Conservation (phyloP, 2,888 invertebrate genomes). For the Lobophora halterata region DNA sequence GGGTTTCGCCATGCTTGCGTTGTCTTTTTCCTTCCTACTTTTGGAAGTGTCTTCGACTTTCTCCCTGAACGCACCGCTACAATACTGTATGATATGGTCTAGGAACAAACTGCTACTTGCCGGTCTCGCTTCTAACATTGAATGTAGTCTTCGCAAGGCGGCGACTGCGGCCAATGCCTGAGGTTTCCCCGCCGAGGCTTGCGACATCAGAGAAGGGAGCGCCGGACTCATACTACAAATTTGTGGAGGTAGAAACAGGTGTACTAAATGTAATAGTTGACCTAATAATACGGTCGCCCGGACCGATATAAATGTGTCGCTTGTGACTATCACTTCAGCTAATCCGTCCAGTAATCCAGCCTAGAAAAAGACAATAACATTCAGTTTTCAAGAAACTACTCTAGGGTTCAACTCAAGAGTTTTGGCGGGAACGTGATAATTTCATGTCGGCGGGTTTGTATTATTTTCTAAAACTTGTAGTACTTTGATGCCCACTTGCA, state of each 20-base stretch:
- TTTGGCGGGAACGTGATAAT: too few species aligned
- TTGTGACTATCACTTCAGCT: slow-evolving; percentile 94
- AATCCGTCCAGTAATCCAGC: slow-evolving; percentile 93
- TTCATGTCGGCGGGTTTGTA: too few species aligned
- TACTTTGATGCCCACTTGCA: too few species aligned
- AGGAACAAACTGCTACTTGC: slow-evolving; percentile 91
- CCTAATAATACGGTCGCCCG: slow-evolving; percentile 94
- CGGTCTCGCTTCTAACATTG: slow-evolving; percentile 89
- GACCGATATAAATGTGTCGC: slow-evolving; percentile 94
- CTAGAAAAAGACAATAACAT: slow-evolving; percentile 42
- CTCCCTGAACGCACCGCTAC: slow-evolving; percentile 62
- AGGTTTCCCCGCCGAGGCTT: slow-evolving; percentile 89
- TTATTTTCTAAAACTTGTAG: too few species aligned
- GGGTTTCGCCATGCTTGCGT: slow-evolving; percentile 60
- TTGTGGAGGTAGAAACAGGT: slow-evolving; percentile 92
- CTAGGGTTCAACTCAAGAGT: too few species aligned
- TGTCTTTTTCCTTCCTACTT: slow-evolving; percentile 65
- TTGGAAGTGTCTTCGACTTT: slow-evolving; percentile 57
- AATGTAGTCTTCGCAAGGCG: slow-evolving; percentile 88
- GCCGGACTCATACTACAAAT: slow-evolving; percentile 86
- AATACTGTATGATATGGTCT: slow-evolving; percentile 87
- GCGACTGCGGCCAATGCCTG: slow-evolving; percentile 91
- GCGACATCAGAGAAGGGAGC: slow-evolving; percentile 89
- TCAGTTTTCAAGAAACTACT: background rate
- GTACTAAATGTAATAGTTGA: slow-evolving; percentile 92